Evolutionary conservation across 2,113 vertebrate species (phyloP), one percentile per base, ranked within the genome.

Genomic region (Tachuris rubrigastra): DNA sequence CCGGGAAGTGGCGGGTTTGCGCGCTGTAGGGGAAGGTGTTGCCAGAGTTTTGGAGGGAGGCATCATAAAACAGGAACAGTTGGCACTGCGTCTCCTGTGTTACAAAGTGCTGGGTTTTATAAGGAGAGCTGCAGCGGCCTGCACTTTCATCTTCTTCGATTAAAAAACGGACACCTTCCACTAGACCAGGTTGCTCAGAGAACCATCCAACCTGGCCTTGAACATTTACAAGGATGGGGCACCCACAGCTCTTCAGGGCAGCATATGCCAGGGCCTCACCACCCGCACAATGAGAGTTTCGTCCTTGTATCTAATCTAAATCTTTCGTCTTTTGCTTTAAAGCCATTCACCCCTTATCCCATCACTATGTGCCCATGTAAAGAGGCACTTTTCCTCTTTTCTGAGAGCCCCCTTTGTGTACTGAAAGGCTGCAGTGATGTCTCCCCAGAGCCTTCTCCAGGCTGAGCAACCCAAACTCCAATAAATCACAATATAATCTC

Each of bases 401-500:
- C 8, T 44, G 22, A 42, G 28, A 42, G 62, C 62, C 28, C 28
- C 6, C 20, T 24, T 33, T 17, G 24, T 15, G 41, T 33, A 15
- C 63, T 44, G 41, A 22, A 33, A 31, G 63, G 42, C 63, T 44
- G 30, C 14, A 30, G 20, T 15, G 21, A 44, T 31, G 30, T 33
- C 14, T 31, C 30, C 24, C 19, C 20, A 21, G 28, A 44, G 19
- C 28, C 39, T 42, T 21, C 39, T 65, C 19, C 24, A 35, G 37
- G 39, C 28, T 65, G 62, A 31, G 30, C 27, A 42, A 42, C 23
- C 47, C 33, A 2, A 39, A 39, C 13, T 15, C 21, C 41, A 44
- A 50, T 1, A 2, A 39, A 39, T 13, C 13, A 24, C 41, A 39
- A 35, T 1, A 0, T 39, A 6, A 23, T 55, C 9, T 65, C 73